These are phyloP conservation scores for Psix sp. DNA, from an alignment of 1,140 invertebrate species.

Conservation along the genomic window DNA sequence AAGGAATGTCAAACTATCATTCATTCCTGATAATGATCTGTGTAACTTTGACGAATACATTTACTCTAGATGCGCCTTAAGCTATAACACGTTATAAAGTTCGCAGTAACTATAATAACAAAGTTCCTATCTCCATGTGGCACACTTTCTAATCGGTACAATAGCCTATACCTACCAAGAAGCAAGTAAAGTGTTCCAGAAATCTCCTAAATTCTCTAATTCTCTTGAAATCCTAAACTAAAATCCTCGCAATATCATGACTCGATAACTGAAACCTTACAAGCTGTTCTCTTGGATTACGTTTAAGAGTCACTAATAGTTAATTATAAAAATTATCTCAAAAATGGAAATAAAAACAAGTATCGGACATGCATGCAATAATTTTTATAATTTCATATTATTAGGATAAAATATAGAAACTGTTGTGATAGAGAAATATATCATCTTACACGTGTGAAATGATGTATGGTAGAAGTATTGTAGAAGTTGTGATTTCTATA, in stretches of 20 bases:
- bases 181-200: conserved; percentile 45
- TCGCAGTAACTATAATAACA: conserved; percentile 50
- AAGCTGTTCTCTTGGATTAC: conserved; percentile 14
- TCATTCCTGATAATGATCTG: conserved; percentile 26
- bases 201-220: conserved; percentile 56
- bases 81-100: conserved; percentile 43
- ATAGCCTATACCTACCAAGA: conserved; percentile 44
- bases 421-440: too few species aligned
- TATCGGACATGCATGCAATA: conserved; percentile 3
- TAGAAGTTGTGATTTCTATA: too few species aligned
- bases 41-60: conserved; percentile 32
- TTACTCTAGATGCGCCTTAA: conserved; percentile 33
- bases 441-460: too few species aligned
- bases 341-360: conserved; percentile 20
- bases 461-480: too few species aligned
- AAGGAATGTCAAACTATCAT: conserved; percentile 9
- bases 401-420: too few species aligned
- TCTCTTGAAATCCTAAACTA: conserved; percentile 43
- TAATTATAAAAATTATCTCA: conserved; percentile 14
- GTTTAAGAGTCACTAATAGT: conserved; percentile 20
- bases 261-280: conserved; percentile 43
- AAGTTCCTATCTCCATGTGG: conserved; percentile 49
- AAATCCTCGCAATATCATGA: conserved; percentile 54
- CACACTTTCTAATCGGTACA: conserved; percentile 40
- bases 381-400: too few species aligned